phyloP scores from a whole-genome alignment of 2,888 invertebrate species.

The Dysmachus trigonus region DNA sequence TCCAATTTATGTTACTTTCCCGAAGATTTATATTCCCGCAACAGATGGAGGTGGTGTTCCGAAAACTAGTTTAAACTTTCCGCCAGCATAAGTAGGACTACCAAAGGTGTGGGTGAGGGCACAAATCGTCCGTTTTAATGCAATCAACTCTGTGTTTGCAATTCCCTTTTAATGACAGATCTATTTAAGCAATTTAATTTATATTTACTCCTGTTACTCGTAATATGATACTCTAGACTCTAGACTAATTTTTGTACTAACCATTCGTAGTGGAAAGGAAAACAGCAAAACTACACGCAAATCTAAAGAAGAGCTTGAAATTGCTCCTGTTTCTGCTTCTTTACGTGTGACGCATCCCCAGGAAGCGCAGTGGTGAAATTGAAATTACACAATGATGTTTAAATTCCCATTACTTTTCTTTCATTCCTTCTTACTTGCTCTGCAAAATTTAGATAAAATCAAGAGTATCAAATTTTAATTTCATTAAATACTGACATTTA shows the following conservation, averaged over 20 bases:
- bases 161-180: not conserved
- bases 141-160: not conserved
- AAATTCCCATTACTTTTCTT: no score
- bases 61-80: not conserved
- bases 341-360: not conserved
- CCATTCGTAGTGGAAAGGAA: not conserved
- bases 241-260: not conserved
- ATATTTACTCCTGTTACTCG: not conserved
- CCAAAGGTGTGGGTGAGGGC: not conserved
- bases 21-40: conserved; percentile 35
- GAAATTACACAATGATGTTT: no score
- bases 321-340: not conserved
- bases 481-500: no score
- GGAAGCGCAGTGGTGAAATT: no score
- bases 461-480: no score
- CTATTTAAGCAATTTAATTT: not conserved
- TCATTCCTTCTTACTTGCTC: no score
- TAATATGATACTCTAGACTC: no score
- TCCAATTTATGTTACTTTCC: conserved; percentile 44
- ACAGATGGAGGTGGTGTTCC: conserved; percentile 21
- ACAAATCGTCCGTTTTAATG: not conserved
- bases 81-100: not conserved
- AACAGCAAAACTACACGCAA: not conserved
- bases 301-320: not conserved
- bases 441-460: no score